Conservation (phyloP, 2,797 vertebrate species). For the Apogon hyalosoma region DNA sequence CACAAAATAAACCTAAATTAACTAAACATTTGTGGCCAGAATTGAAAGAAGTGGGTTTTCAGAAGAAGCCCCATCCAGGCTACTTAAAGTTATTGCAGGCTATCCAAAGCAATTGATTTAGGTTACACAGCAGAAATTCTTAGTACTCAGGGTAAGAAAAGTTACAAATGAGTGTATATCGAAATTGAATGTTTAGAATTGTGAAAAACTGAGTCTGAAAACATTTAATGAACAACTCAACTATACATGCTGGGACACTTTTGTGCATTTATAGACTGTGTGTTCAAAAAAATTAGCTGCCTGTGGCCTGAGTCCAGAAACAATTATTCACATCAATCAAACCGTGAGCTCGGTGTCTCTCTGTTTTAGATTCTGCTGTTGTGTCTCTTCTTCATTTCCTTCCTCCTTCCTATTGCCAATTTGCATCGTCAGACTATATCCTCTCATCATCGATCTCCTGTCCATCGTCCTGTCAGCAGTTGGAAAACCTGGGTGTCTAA, state of each 20-base stretch:
- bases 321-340: conserved; percentile 27
- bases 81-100: no score
- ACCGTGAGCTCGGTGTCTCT: conserved; percentile 27
- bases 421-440: conserved; percentile 53
- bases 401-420: conserved; percentile 37
- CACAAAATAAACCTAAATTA: no score
- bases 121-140: no score
- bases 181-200: no score
- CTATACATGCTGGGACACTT: conserved; percentile 1
- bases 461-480: conserved; percentile 62
- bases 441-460: conserved; percentile 72
- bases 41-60: no score
- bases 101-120: no score
- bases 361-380: conserved; percentile 53
- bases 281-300: conserved; percentile 4
- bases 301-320: conserved; percentile 29
- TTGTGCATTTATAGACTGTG: conserved; percentile 15
- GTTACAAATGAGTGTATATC: no score
- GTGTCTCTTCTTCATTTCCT: conserved; percentile 43
- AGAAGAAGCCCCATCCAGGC: no score
- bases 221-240: not conserved
- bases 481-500: conserved; percentile 30
- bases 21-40: no score
- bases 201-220: not conserved
- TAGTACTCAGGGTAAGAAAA: no score